Evolutionary conservation across 2,888 invertebrate genomes (phyloP), one percentile per base, ranked within the genome.

Genomic region (Lasioglossum pauxillum): DNA sequence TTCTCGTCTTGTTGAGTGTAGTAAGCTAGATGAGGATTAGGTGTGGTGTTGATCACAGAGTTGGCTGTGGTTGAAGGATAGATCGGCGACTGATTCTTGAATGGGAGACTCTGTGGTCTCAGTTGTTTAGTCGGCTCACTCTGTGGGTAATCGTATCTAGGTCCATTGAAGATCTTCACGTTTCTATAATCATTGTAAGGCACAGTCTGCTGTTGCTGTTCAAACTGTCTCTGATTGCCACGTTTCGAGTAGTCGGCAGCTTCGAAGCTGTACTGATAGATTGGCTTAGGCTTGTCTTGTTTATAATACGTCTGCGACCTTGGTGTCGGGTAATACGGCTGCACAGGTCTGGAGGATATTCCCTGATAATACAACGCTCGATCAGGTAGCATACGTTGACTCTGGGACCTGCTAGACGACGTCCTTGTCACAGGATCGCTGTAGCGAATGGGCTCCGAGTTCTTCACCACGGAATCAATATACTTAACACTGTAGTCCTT

Each of bases 231-330:
- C 75, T 86, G 90, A 31, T 83, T 82, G 27, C 85, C 86, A 12
- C 85, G 91, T 49, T 92, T 92, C 46, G 87, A 77, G 85, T 96
- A 96, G 89, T 96, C 95, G 16, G 96, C 96, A 0, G 97, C 96
- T 93, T 98, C 97, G 92, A 97, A 98, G 92, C 97, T 97, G 93
- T 97, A 98, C 93, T 98, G 97, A 93, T 97, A 98, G 12, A 97
- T 96, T 0, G 97, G 97, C 92, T 97, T 96, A 1, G 96, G 94
- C 77, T 96, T 94, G 5, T 89, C 89, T 16, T 91, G 91, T 38
- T 90, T 91, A 46, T 90, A 92, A 67, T 90, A 93, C 19, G 53
- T 85, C 46, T 86, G 88, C 0, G 92, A 86, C 41, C 90, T 90
- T 14, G 90, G 80, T 0, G 92, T 93, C 10, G 93, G 91, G 80